phyloP scores from a whole-genome alignment of 2,888 invertebrate species.

The Eristalis arbustorum region DNA sequence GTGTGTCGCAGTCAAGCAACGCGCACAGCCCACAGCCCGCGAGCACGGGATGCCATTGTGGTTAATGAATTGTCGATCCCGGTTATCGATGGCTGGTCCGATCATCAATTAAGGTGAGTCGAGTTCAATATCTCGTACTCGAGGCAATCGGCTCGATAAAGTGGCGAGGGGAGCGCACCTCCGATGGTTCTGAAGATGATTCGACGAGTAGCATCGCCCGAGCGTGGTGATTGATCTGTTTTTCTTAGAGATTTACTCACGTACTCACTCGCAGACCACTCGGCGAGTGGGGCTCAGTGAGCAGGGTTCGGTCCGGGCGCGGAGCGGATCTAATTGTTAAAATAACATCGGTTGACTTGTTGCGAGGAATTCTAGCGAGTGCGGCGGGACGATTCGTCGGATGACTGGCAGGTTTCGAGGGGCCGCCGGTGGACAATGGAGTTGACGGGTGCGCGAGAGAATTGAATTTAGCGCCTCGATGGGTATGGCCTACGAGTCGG shows the following conservation, averaged over 20 bases:
- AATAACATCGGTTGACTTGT: constrained; percentile 55
- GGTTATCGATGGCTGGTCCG: constrained; percentile 40
- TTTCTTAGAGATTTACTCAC: constrained; percentile 47
- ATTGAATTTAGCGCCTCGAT: constrained; percentile 40
- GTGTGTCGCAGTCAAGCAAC: background rate
- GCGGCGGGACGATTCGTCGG: constrained; percentile 29
- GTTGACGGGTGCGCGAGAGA: constrained; percentile 16
- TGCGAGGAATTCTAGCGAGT: constrained; percentile 30
- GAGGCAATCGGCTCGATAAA: constrained; percentile 26
- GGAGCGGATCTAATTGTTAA: constrained; percentile 40
- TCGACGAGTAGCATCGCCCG: constrained; percentile 30
- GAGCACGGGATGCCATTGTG: constrained; percentile 56
- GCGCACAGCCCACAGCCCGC: background rate
- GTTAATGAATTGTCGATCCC: constrained; percentile 68
- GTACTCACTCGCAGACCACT: constrained; percentile 17
- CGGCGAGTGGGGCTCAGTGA: background rate
- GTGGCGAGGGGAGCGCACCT: background rate
- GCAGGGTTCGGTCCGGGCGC: constrained; percentile 15
- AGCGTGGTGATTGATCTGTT: constrained; percentile 60
- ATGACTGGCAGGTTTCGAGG: constrained; percentile 15
- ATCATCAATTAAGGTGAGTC: constrained; percentile 60
- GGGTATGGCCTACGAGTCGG: background rate
- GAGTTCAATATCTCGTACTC: constrained; percentile 58
- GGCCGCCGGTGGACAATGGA: constrained; percentile 9
- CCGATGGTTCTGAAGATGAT: constrained; percentile 1